A percentile compares a stretch with the other conserved stretches of the same genome.
These are phyloP conservation scores for Parapsyche elsis DNA, from an alignment of 1,140 invertebrate genomes.

Conservation along the genomic window DNA sequence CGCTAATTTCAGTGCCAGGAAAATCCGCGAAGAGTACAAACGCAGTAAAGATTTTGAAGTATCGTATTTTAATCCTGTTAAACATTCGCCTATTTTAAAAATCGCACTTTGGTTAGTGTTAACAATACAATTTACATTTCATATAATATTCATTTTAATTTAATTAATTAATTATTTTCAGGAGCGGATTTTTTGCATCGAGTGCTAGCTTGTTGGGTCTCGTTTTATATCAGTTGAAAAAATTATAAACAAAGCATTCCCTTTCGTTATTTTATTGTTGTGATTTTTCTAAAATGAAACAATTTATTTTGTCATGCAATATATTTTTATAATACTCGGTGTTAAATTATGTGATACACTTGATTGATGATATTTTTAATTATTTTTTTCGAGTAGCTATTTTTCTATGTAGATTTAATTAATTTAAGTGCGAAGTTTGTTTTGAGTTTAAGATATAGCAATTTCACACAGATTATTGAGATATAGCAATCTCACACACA, in stretches of 20 bases:
- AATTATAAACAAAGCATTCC: background rate
- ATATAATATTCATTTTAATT: conserved; percentile 1
- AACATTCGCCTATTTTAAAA: conserved; percentile 63
- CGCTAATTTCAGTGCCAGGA: conserved; percentile 63
- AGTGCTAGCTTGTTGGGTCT: conserved; percentile 61
- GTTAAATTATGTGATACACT: no score
- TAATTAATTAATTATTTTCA: conserved; percentile 57
- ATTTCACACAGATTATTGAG: no score
- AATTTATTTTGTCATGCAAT: no score
- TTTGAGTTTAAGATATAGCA: no score
- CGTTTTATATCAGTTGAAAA: conserved; percentile 60
- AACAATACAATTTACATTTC: conserved; percentile 24
- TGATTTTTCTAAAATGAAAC: no score
- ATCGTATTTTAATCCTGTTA: conserved; percentile 63
- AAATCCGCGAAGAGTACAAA: conserved; percentile 66
- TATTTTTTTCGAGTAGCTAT: no score
- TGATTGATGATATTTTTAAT: no score
- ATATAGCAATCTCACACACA: no score
- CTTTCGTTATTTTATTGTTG: no score
- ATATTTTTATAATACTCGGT: no score
- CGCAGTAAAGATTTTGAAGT: conserved; percentile 65
- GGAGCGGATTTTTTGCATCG: conserved; percentile 63
- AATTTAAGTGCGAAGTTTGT: no score
- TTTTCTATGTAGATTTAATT: no score
- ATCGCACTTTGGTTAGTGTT: conserved; percentile 64